Evolutionary conservation across 2,113 vertebrate species (phyloP).

Genomic region (Formicarius rufipectus): DNA sequence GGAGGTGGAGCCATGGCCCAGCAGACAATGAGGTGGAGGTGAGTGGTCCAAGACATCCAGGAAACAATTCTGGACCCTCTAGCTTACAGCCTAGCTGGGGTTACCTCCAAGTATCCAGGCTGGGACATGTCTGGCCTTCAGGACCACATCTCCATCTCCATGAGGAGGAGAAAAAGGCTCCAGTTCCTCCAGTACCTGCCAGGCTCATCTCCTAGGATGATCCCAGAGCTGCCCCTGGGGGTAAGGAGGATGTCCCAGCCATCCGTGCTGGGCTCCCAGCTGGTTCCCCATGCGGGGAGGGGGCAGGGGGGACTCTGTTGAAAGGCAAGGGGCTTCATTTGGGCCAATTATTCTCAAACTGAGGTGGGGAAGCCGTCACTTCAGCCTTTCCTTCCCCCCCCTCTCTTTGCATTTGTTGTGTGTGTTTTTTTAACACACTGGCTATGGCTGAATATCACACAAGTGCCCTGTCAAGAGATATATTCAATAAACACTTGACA

Average conservation of each 20-base stretch:
- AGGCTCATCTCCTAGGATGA: neutral
- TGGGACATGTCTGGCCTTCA: neutral
- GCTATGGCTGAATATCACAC: slow-evolving; percentile 64
- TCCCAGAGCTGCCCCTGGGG: neutral
- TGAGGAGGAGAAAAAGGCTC: neutral
- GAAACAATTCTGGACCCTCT: neutral
- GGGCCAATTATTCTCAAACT: slow-evolving; percentile 77
- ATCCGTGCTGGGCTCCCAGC: neutral
- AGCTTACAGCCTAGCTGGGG: neutral
- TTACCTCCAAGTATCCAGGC: neutral
- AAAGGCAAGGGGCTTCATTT: slow-evolving; percentile 66
- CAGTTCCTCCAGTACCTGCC: neutral
- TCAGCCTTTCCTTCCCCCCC: neutral
- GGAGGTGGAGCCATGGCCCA: neutral
- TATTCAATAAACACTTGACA: slow-evolving; percentile 76
- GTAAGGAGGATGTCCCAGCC: neutral
- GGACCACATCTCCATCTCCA: neutral
- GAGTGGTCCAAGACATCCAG: neutral
- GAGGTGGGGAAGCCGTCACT: slow-evolving; percentile 50
- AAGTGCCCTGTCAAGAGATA: slow-evolving; percentile 75
- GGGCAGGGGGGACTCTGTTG: neutral
- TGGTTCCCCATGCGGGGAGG: neutral
- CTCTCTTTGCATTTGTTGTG: slow-evolving; percentile 53
- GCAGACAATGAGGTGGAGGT: neutral
- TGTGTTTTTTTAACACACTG: slow-evolving; percentile 47